Percentiles rank a stretch among this genome's conserved stretches.
phyloP scores from a whole-genome alignment of 2,113 vertebrate genomes.

The Telmatochromis sp. region DNA sequence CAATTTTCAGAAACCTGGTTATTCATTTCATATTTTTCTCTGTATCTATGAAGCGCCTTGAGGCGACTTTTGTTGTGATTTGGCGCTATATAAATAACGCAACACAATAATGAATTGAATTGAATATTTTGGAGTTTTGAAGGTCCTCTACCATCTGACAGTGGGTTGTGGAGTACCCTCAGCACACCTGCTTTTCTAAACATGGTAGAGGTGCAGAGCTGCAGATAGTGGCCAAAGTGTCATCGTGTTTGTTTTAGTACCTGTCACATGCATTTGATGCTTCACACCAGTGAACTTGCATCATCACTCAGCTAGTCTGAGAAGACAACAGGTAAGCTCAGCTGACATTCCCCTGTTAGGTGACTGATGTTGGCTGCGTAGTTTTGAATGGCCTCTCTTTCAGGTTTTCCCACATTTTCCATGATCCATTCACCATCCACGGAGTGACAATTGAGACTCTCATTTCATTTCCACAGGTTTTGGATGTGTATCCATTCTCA shows the following conservation, averaged over 20 bases:
- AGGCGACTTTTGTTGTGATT: too few relatives aligned
- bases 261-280: neutral
- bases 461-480: neutral
- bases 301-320: neutral
- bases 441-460: neutral
- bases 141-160: neutral
- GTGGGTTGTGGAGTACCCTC: neutral
- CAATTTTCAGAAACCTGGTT: neutral
- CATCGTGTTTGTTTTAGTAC: neutral
- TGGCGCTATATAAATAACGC: too few relatives aligned
- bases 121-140: neutral
- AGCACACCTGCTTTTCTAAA: neutral
- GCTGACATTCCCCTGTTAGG: neutral
- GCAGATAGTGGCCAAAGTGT: neutral
- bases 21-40: neutral
- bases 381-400: fast-evolving
- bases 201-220: neutral
- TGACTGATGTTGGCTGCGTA: neutral
- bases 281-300: neutral
- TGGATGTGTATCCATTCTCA: neutral
- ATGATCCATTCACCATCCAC: neutral
- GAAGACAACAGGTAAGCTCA: neutral
- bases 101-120: too few relatives aligned
- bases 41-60: too few relatives aligned
- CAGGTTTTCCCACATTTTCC: neutral